Evolutionary conservation across 2,113 vertebrate genomes (phyloP), one percentile per base, ranked within the genome.

Genomic region (Thomomys bottae): DNA sequence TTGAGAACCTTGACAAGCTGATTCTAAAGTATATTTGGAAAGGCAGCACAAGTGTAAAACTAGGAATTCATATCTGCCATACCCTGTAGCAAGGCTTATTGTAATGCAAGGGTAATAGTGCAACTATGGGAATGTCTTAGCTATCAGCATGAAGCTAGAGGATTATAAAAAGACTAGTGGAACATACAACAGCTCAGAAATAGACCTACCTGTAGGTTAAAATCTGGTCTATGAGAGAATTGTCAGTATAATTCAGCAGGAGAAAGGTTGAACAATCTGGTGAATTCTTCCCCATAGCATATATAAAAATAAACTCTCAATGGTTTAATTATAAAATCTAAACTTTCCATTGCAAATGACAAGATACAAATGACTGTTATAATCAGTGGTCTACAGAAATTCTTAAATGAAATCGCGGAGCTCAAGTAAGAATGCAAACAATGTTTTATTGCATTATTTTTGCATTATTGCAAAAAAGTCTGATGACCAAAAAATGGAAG

Each of bases 11-110:
- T 84, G 32, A 90, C 82, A 94, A 84, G 23, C 1, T 84, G 57
- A 84, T 84, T 84, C 73, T 84, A 81, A 88, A 92, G 61, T 68
- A 1, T 77, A 63, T 45, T 89, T 38, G 66, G 36, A 72, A 95
- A 90, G 88, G 42, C 68, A 92, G 36, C 10, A 8, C 61, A 90
- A 81, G 88, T 88, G 54, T 92, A 87, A 42, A 91, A 61, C n/a
- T 84, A 66, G n/a, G 23, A 21, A 90, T 63, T 54, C 23, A 84
- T 80, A 76, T 5, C 17, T 83, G 17, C 10, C 57, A 79, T 57
- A 57, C 32, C n/a, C 61, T 28, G 36, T 36, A 90, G 49, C 10
- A 61, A 81, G 54, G 59, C 54, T 61, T 88, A 90, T 32, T 34
- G 21, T 75, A 66, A 68, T 36, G 24, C 20, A 32, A 23, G 0